Percentiles rank a stretch among this genome's conserved stretches.
Conservation (phyloP, 2,888 invertebrate genomes). For the Brachynemurus nebulosus region DNA sequence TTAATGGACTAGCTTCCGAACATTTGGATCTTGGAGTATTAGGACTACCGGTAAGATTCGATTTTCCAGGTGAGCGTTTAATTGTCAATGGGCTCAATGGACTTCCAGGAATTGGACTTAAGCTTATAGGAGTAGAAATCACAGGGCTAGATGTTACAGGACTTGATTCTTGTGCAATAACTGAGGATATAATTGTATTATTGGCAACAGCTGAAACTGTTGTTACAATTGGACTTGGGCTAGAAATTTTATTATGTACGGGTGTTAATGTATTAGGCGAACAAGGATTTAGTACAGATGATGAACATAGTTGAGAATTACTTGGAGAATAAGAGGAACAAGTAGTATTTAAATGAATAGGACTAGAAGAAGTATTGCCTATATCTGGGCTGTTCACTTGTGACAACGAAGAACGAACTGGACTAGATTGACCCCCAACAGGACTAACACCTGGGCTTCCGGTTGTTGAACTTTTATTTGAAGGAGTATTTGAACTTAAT, state of each 20-base stretch:
- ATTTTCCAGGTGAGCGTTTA: background rate
- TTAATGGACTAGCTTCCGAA: constrained; percentile 6
- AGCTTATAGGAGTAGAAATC: constrained; percentile 5
- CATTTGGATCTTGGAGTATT: constrained; percentile 8
- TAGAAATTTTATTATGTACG: background rate
- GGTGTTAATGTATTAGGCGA: constrained; percentile 5
- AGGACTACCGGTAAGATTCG: constrained; percentile 3
- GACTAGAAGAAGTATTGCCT: background rate
- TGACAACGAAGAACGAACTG: background rate
- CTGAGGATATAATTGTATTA: background rate
- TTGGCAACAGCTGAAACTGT: background rate
- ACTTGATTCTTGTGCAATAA: background rate
- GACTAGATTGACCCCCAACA: constrained; percentile 2
- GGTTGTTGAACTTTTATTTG: constrained; percentile 3
- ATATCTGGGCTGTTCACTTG: constrained; percentile 4
- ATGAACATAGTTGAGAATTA: background rate
- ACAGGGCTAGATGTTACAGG: constrained; percentile 3
- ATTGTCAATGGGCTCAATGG: constrained; percentile 4
- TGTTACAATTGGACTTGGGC: background rate
- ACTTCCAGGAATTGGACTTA: constrained; percentile 4
- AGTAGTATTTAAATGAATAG: background rate
- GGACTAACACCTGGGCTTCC: constrained; percentile 1
- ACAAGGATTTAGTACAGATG: constrained; percentile 2
- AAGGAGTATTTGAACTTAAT: constrained; percentile 17
- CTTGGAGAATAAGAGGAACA: background rate